Conservation (phyloP, 2,888 invertebrate genomes). For the Eucera pruinosa region DNA sequence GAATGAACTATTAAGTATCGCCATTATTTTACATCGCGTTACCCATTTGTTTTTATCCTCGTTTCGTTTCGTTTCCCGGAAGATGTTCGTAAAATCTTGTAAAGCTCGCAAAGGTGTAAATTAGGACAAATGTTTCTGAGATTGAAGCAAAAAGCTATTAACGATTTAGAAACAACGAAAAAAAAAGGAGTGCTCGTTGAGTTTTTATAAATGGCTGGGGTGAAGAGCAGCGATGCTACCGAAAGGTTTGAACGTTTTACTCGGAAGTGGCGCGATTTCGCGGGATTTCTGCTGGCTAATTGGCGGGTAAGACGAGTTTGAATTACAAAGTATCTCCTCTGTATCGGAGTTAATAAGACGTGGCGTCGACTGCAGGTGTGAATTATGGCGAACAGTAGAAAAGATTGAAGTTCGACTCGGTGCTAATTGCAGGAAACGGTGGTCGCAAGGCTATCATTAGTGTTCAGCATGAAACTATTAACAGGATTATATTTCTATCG, state of each 20-base stretch:
- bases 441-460: conserved; percentile 7
- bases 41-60: too few species aligned
- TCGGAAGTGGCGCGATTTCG: neutral
- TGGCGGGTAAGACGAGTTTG: conserved; percentile 1
- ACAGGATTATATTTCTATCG: conserved; percentile 22
- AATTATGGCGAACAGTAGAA: conserved; percentile 1
- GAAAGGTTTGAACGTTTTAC: neutral
- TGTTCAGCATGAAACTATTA: conserved; percentile 10
- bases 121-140: neutral
- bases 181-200: too few species aligned
- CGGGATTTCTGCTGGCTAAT: conserved; percentile 7
- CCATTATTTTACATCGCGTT: too few species aligned
- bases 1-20: too few species aligned
- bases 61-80: too few species aligned
- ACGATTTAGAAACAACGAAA: too few species aligned
- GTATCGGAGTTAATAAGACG: conserved; percentile 12
- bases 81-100: too few species aligned
- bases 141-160: neutral
- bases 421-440: conserved; percentile 20
- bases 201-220: neutral
- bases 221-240: neutral
- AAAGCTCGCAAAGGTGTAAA: neutral
- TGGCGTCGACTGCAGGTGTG: conserved; percentile 12
- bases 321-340: conserved; percentile 15
- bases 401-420: conserved; percentile 11